Percentiles rank a stretch among this genome's conserved stretches.
These are phyloP conservation scores for Erythrocercus mccallii DNA, from an alignment of 2,113 vertebrate genomes.

Conservation along the genomic window DNA sequence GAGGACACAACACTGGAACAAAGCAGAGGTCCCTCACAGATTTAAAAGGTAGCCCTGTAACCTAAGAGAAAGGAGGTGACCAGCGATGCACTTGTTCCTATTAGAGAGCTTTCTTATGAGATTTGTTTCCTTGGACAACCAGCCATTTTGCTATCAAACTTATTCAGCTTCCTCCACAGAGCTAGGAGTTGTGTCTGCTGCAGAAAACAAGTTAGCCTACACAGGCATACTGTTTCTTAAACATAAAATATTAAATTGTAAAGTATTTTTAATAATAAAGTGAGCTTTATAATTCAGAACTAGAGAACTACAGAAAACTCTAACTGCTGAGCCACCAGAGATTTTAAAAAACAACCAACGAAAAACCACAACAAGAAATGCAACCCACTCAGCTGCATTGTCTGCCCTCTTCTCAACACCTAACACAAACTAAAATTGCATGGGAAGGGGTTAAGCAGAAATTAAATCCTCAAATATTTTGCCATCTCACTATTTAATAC, in stretches of 20 bases:
- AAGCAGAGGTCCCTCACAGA: neutral
- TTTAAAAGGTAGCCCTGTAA: neutral
- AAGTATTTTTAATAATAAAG: no score
- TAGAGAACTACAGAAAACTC: neutral
- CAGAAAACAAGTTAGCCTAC: neutral
- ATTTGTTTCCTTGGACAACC: neutral
- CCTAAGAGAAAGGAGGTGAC: neutral
- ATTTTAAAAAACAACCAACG: neutral
- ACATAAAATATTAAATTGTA: neutral
- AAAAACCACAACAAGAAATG: neutral
- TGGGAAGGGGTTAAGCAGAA: neutral
- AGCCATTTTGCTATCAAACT: neutral
- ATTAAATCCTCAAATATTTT: neutral
- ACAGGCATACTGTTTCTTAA: neutral
- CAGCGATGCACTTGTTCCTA: neutral
- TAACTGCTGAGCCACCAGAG: neutral
- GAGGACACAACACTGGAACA: neutral
- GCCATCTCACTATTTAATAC: neutral
- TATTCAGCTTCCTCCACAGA: neutral
- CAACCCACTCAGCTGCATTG: neutral
- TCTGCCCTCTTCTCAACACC: neutral
- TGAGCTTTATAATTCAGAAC: neutral
- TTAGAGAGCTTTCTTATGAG: neutral
- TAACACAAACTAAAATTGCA: neutral
- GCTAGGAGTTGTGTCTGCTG: neutral